Percentiles rank a stretch among this genome's conserved stretches.
Evolutionary conservation across 2,113 vertebrate genomes (phyloP).

Genomic region (Dicrurus megarhynchus): DNA sequence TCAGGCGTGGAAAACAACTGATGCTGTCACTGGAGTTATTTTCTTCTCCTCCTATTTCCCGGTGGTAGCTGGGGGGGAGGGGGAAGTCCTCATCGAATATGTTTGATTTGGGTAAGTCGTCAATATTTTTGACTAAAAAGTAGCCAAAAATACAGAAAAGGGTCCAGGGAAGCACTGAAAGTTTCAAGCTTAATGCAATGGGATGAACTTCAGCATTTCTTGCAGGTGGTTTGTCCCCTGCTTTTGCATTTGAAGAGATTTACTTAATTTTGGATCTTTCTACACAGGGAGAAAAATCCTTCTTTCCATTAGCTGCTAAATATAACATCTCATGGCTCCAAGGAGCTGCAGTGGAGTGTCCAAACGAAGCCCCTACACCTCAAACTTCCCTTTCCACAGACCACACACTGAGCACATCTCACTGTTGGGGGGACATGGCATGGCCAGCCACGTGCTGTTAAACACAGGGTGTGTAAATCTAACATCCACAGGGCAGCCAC

Average conservation of each 20-base stretch:
- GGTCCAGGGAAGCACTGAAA: neutral
- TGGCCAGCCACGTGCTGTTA: neutral
- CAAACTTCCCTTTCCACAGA: neutral
- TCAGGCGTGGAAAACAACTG: neutral
- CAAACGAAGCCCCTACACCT: neutral
- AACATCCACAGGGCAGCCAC: neutral
- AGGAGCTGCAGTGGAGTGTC: neutral
- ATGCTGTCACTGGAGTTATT: neutral
- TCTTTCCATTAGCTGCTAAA: neutral
- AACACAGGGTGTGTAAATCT: neutral
- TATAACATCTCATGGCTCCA: neutral
- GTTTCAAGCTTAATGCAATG: neutral
- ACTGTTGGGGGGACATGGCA: fast-evolving
- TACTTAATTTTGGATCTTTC: neutral
- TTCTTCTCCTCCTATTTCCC: neutral
- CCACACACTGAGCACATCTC: fast-evolving
- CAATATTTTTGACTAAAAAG: neutral
- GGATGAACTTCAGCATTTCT: neutral
- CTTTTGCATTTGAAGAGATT: neutral
- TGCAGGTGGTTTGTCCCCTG: neutral
- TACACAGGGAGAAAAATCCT: neutral
- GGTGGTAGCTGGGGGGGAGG: neutral
- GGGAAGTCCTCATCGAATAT: neutral
- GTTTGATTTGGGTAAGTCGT: neutral
- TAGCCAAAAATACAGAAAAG: neutral